Conservation (phyloP, 1,140 invertebrate genomes). For the Drosophila punjabiensis region DNA sequence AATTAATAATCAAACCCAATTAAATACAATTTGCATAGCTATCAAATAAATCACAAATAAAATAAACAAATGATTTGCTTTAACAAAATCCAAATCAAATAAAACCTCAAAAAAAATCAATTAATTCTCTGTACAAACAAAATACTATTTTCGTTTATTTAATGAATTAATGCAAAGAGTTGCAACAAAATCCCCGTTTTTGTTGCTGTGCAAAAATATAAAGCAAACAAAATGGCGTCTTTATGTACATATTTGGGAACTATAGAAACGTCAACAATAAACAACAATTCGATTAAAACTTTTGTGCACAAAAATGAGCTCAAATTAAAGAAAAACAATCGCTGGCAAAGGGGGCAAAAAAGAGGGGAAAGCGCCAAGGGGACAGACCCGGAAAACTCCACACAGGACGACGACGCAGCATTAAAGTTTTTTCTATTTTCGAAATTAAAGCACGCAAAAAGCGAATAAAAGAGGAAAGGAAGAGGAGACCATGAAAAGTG, state of each 20-base stretch:
- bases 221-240: slow-evolving; percentile 73
- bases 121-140: neutral
- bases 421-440: slow-evolving; percentile 33
- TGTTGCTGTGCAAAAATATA: slow-evolving; percentile 34
- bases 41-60: neutral
- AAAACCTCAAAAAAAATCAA: neutral
- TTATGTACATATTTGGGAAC: slow-evolving; percentile 15
- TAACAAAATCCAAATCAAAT: no score
- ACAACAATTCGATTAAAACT: slow-evolving; percentile 81
- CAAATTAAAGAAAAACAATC: slow-evolving; percentile 82
- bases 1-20: neutral
- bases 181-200: slow-evolving; percentile 13
- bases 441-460: slow-evolving; percentile 31
- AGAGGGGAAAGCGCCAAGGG: neutral
- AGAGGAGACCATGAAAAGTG: neutral
- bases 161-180: neutral
- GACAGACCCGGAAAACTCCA: neutral
- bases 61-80: neutral
- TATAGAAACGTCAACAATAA: slow-evolving; percentile 49
- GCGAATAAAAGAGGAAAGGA: neutral
- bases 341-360: slow-evolving; percentile 11
- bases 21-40: neutral
- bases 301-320: slow-evolving; percentile 62
- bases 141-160: neutral
- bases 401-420: slow-evolving; percentile 10